These are phyloP conservation scores for Macrochelys suwanniensis DNA, from an alignment of 2,797 vertebrate species.

Conservation along the genomic window DNA sequence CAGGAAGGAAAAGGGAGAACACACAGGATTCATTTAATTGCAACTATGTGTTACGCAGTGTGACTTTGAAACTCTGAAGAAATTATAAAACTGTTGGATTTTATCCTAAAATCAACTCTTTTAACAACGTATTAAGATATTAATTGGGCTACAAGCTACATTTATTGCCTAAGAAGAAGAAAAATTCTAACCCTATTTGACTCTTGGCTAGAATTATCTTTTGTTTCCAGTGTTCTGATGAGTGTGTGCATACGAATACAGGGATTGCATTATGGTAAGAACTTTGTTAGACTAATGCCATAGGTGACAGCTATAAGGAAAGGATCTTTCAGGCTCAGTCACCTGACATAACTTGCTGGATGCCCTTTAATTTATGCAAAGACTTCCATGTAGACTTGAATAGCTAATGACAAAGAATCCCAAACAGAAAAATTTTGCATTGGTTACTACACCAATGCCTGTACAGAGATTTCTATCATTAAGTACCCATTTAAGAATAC, in stretches of 20 bases:
- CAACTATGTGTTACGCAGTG: not conserved
- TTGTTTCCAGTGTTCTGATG: not conserved
- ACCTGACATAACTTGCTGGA: fast-evolving
- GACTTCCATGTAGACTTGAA: too few relatives aligned
- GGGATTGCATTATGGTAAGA: fast-evolving
- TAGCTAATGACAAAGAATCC: fast-evolving
- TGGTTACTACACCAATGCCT: not conserved
- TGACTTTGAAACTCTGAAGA: not conserved
- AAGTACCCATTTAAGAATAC: not conserved
- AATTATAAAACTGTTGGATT: not conserved
- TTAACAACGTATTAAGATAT: not conserved
- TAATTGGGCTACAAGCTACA: not conserved
- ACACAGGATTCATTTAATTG: not conserved
- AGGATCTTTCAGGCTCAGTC: not conserved
- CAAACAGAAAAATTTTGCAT: fast-evolving
- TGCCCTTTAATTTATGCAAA: fast-evolving
- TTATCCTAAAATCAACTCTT: not conserved
- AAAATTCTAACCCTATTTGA: not conserved
- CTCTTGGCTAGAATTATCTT: fast-evolving
- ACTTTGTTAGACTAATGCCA: not conserved
- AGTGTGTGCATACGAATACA: not conserved
- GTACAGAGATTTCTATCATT: not conserved
- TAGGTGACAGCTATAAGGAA: fast-evolving
- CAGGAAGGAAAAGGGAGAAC: not conserved
- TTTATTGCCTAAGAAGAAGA: too few relatives aligned